A percentile compares a stretch with the other conserved stretches of the same genome.
These are phyloP conservation scores for Knipowitschia caucasica DNA, from an alignment of 2,797 vertebrate species.

Conservation along the genomic window DNA sequence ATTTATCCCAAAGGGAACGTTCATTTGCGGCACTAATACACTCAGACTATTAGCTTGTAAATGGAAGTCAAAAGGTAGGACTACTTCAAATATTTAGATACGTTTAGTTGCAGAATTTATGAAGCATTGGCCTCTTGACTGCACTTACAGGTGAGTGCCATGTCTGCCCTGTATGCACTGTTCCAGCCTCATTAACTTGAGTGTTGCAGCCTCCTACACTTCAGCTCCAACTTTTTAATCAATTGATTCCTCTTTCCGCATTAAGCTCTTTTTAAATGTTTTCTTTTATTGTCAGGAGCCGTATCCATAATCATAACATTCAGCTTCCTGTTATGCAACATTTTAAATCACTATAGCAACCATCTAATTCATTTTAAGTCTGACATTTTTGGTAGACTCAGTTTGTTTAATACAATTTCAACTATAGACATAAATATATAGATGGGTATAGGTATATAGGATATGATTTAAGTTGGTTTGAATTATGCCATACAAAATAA, in stretches of 20 bases:
- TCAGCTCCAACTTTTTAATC: conserved; percentile 39
- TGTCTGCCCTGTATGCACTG: conserved; percentile 41
- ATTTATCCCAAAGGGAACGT: background rate
- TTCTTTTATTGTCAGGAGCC: conserved; percentile 19
- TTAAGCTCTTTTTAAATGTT: conserved; percentile 12
- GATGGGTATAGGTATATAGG: too few species aligned
- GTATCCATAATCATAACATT: conserved; percentile 26
- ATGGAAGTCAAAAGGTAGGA: background rate
- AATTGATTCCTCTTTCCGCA: conserved; percentile 26
- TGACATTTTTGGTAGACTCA: too few species aligned
- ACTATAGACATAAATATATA: too few species aligned
- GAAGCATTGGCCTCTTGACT: conserved; percentile 27
- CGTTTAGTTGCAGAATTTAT: conserved; percentile 10
- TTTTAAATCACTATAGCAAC: too few species aligned
- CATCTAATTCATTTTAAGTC: too few species aligned
- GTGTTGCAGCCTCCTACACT: conserved; percentile 56
- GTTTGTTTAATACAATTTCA: too few species aligned
- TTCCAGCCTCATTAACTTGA: conserved; percentile 48
- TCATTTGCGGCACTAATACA: background rate
- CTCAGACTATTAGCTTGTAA: background rate
- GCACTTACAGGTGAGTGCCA: conserved; percentile 30
- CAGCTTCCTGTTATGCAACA: too few species aligned
- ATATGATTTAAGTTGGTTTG: too few species aligned
- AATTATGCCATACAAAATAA: too few species aligned
- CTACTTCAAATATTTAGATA: background rate